Percentiles rank a stretch among this genome's conserved stretches.
phyloP scores from a whole-genome alignment of 2,797 vertebrate genomes.

The Anabacerthia variegaticeps region DNA sequence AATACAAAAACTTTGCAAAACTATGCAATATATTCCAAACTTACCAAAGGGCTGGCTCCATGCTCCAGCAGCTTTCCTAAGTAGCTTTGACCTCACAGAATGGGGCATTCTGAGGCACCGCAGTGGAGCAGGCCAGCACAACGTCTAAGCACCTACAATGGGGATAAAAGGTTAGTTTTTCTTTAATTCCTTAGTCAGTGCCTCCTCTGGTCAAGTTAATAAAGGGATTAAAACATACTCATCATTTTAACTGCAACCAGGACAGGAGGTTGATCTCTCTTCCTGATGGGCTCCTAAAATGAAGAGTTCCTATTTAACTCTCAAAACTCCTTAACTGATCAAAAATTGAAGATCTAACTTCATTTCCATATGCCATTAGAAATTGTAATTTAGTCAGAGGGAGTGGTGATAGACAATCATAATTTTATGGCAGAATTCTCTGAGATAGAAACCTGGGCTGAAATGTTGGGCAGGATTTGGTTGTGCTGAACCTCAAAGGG shows the following conservation, averaged over 20 bases:
- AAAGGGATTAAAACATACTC: not conserved
- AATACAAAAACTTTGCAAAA: slow-evolving; percentile 69
- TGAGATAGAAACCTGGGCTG: not conserved
- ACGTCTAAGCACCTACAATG: slow-evolving; percentile 38
- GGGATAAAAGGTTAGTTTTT: slow-evolving; percentile 48
- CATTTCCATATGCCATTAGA: not conserved
- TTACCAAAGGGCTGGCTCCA: slow-evolving; percentile 63
- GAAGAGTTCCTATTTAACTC: not conserved
- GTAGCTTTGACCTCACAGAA: slow-evolving; percentile 58
- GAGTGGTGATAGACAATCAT: not conserved
- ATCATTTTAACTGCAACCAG: not conserved
- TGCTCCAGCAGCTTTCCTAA: slow-evolving; percentile 69
- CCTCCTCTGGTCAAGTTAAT: not conserved
- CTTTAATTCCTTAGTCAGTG: not conserved
- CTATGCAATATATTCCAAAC: slow-evolving; percentile 63
- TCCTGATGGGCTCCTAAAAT: not conserved
- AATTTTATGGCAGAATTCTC: not conserved
- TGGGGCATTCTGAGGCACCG: slow-evolving; percentile 25
- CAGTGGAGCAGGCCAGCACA: slow-evolving; percentile 48
- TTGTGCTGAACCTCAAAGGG: not conserved
- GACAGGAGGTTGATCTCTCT: not conserved
- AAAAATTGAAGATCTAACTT: not conserved
- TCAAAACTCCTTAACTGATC: not conserved
- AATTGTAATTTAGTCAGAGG: not conserved
- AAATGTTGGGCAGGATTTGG: not conserved